Percentiles rank a stretch among this genome's conserved stretches.
These are phyloP conservation scores for Iguana delicatissima DNA, from an alignment of 2,797 vertebrate genomes.

Conservation along the genomic window DNA sequence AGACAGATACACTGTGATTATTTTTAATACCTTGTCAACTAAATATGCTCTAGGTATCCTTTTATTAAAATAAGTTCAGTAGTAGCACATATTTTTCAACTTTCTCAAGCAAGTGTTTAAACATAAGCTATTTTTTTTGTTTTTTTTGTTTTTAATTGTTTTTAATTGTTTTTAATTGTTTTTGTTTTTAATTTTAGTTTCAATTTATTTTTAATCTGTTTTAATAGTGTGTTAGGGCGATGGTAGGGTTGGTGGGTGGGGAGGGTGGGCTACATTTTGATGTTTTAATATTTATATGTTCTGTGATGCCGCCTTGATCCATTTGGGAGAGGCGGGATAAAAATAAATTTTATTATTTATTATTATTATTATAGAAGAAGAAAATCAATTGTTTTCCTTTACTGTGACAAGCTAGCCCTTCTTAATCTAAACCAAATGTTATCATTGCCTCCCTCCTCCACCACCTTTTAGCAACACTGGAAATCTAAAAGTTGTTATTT, in stretches of 20 bases:
- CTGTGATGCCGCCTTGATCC: too few relatives aligned
- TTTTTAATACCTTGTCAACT: constrained; percentile 12
- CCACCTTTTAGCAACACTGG: neutral
- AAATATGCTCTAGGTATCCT: neutral
- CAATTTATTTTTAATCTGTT: too few relatives aligned
- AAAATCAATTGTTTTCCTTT: neutral
- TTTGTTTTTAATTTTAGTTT: too few relatives aligned
- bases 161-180: too few relatives aligned
- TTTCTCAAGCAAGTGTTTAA: neutral
- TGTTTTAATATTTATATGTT: too few relatives aligned
- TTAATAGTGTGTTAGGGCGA: too few relatives aligned
- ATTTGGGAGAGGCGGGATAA: too few relatives aligned
- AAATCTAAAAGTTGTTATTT: neutral
- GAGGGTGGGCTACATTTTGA: too few relatives aligned
- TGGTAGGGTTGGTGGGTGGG: too few relatives aligned
- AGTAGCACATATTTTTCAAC: neutral
- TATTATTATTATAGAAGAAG: neutral
- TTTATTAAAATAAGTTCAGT: neutral
- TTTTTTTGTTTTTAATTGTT: too few relatives aligned
- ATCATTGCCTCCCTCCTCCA: neutral
- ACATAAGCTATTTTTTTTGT: too few relatives aligned
- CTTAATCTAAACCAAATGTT: neutral
- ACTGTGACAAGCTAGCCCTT: neutral
- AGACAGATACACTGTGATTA: neutral
- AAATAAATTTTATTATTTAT: too few relatives aligned